Conservation (phyloP, 2,888 invertebrate genomes). For the Abrostola triplasia region DNA sequence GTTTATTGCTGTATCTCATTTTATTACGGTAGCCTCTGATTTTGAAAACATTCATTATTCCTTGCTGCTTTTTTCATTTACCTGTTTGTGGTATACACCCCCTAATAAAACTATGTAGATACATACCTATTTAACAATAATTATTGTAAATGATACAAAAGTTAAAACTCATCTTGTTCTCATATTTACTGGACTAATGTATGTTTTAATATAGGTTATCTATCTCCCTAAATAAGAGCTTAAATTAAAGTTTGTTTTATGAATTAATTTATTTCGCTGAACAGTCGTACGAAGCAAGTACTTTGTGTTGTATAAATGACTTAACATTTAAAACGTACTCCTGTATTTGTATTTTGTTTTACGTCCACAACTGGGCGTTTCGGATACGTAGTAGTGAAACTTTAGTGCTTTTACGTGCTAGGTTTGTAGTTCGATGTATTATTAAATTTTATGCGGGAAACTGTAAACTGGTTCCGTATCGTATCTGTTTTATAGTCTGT, state of each 20-base stretch:
- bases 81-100: too few species aligned
- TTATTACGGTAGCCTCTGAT: neutral
- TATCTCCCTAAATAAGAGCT: too few species aligned
- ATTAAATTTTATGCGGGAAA: slow-evolving; percentile 48
- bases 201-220: too few species aligned
- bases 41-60: slow-evolving; percentile 7
- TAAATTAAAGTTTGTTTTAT: neutral
- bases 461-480: slow-evolving; percentile 20
- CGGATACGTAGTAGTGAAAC: slow-evolving; percentile 39
- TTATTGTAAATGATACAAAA: too few species aligned
- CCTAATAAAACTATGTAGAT: too few species aligned
- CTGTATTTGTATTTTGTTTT: slow-evolving; percentile 33
- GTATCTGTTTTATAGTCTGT: slow-evolving; percentile 17
- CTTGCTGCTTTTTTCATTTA: neutral
- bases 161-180: too few species aligned
- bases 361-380: slow-evolving; percentile 24
- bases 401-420: slow-evolving; percentile 64
- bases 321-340: slow-evolving; percentile 18
- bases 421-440: slow-evolving; percentile 34
- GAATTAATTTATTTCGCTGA: neutral
- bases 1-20: slow-evolving; percentile 11
- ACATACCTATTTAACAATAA: too few species aligned
- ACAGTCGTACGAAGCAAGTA: neutral
- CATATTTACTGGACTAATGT: too few species aligned
- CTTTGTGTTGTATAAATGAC: neutral